Percentiles rank a stretch among this genome's conserved stretches.
Evolutionary conservation across 2,888 invertebrate genomes (phyloP).

Genomic region (Drosophila rubida): DNA sequence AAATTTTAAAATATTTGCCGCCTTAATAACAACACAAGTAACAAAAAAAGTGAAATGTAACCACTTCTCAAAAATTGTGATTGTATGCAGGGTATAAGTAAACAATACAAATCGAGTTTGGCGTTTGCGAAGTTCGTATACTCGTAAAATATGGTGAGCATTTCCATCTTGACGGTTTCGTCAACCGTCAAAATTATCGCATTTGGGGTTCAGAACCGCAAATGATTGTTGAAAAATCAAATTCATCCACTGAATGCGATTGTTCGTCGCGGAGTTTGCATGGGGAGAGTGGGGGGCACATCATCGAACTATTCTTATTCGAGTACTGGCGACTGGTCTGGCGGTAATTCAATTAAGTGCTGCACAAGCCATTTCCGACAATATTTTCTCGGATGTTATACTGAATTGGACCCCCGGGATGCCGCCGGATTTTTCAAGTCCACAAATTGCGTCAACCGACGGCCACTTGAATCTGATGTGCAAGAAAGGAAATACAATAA

Average conservation of each 20-base stretch:
- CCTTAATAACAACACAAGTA: not conserved
- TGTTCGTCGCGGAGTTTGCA: not conserved
- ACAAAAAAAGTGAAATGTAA: not conserved
- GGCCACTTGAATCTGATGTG: constrained; percentile 6
- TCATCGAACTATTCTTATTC: constrained; percentile 21
- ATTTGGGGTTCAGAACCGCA: constrained; percentile 19
- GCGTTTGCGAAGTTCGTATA: not conserved
- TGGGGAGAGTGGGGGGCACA: constrained; percentile 2
- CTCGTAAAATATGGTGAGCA: not conserved
- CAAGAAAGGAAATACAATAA: no score
- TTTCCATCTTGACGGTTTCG: constrained; percentile 12
- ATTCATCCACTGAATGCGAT: constrained; percentile 18
- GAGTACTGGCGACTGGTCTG: constrained; percentile 18
- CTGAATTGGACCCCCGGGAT: constrained; percentile 19
- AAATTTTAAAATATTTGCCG: no score
- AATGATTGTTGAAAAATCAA: constrained; percentile 19
- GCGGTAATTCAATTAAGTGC: constrained; percentile 20
- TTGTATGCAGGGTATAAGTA: not conserved
- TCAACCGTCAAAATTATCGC: constrained; percentile 6
- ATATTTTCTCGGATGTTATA: constrained; percentile 1
- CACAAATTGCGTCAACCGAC: constrained; percentile 6
- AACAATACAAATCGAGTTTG: not conserved
- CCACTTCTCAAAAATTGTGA: not conserved
- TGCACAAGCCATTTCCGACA: constrained; percentile 19
- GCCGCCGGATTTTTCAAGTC: constrained; percentile 8